Percentiles rank a stretch among this genome's conserved stretches.
phyloP scores from a whole-genome alignment of 2,113 vertebrate genomes.

The Rousettus leschenaultii region DNA sequence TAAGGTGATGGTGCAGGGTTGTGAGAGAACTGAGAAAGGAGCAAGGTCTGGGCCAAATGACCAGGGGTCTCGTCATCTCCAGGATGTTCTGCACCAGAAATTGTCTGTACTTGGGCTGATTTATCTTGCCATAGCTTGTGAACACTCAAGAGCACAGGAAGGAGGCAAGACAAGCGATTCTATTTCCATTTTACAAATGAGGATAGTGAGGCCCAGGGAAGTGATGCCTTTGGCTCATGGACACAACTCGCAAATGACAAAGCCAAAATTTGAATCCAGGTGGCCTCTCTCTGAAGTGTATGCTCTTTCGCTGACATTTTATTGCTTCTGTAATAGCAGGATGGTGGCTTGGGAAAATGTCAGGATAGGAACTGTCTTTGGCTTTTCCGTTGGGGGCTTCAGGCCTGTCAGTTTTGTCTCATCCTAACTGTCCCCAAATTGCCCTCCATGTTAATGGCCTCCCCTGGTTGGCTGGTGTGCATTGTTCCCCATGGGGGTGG shows the following conservation, averaged over 20 bases:
- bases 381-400: neutral
- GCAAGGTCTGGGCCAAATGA: too few species aligned
- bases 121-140: neutral
- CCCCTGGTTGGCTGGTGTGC: neutral
- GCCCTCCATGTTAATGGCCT: neutral
- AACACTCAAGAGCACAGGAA: neutral
- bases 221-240: neutral
- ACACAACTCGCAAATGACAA: neutral
- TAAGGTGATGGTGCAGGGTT: neutral
- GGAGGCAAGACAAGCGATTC: neutral
- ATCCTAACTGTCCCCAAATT: neutral
- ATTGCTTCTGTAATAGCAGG: neutral
- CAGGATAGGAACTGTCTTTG: neutral
- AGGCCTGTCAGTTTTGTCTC: neutral
- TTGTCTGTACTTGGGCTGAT: too few species aligned
- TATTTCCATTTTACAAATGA: neutral
- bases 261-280: neutral
- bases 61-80: neutral
- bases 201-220: neutral
- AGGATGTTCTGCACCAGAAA: neutral
- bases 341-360: neutral
- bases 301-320: neutral
- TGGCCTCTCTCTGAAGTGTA: constrained; percentile 17
- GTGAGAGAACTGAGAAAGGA: neutral
- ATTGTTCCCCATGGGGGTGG: neutral